Percentiles rank a stretch among this genome's conserved stretches.
Evolutionary conservation across 2,113 vertebrate genomes (phyloP).

Genomic region (Petromus typicus): DNA sequence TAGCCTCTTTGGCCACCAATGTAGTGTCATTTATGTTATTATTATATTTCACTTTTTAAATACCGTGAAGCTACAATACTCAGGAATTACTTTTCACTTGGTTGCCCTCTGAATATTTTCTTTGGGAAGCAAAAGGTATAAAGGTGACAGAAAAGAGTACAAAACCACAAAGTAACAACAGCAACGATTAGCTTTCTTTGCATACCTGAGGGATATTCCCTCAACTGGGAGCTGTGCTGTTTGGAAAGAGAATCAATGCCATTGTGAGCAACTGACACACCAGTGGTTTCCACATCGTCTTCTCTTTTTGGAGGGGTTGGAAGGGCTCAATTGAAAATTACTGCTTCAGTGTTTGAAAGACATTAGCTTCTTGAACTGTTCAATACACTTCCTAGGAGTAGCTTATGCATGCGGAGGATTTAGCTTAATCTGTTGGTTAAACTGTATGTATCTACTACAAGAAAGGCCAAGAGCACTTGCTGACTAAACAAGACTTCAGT

Average conservation of each 20-base stretch:
- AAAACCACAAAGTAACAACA: not conserved
- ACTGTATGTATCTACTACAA: not conserved
- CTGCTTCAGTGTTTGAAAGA: no score
- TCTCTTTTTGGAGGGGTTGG: not conserved
- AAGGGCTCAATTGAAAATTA: no score
- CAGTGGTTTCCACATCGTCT: constrained; percentile 7
- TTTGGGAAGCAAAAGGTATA: not conserved
- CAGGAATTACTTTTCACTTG: not conserved
- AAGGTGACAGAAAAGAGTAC: not conserved
- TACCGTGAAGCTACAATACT: not conserved
- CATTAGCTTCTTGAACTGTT: no score
- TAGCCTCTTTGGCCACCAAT: not conserved
- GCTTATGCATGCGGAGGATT: not conserved
- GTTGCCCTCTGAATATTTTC: not conserved
- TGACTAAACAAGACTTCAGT: constrained; percentile 17
- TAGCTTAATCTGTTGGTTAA: constrained; percentile 44
- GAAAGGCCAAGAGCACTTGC: not conserved
- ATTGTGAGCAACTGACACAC: constrained; percentile 27
- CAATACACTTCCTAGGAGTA: no score
- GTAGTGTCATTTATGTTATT: not conserved
- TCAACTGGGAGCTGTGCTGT: constrained; percentile 6
- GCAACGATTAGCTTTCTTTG: not conserved
- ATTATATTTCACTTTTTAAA: constrained; percentile 5
- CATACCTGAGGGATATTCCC: not conserved
- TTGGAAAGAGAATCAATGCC: not conserved